phyloP scores from a whole-genome alignment of 2,797 vertebrate genomes.

The Acanthopagrus latus region DNA sequence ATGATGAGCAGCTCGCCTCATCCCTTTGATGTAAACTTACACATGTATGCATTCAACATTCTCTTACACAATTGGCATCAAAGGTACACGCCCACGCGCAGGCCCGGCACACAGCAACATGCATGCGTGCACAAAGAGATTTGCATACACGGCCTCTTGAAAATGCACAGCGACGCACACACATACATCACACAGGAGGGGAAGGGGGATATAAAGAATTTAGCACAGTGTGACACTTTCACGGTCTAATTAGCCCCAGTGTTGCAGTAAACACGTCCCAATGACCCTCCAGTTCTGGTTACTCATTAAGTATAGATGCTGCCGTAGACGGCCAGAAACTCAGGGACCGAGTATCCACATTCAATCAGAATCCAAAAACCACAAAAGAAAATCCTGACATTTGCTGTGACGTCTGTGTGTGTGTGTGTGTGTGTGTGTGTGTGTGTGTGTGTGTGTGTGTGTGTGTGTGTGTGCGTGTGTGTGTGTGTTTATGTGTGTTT shows the following conservation, averaged over 20 bases:
- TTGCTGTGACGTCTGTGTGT: neutral
- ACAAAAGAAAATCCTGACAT: slow-evolving; percentile 10
- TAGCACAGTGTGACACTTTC: slow-evolving; percentile 81
- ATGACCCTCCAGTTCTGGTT: slow-evolving; percentile 75
- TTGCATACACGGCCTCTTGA: slow-evolving; percentile 7
- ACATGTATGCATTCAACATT: slow-evolving; percentile 54
- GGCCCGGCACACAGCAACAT: slow-evolving; percentile 51
- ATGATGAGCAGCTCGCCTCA: slow-evolving; percentile 38
- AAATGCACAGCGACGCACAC: slow-evolving; percentile 23
- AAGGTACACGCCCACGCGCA: slow-evolving; percentile 56
- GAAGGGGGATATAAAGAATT: slow-evolving; percentile 76
- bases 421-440: neutral
- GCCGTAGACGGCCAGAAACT: slow-evolving; percentile 57
- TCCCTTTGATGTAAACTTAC: slow-evolving; percentile 59
- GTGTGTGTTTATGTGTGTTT: neutral
- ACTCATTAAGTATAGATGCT: slow-evolving; percentile 79
- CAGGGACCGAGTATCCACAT: slow-evolving; percentile 2
- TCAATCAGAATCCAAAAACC: slow-evolving; percentile 15
- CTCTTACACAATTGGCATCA: slow-evolving; percentile 69
- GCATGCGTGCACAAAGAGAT: slow-evolving; percentile 56
- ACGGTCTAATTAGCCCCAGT: slow-evolving; percentile 80
- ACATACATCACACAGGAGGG: slow-evolving; percentile 46
- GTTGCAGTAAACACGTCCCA: slow-evolving; percentile 81
- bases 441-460: neutral
- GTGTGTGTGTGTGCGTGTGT: neutral